These are phyloP conservation scores for Emydoidea blandingii DNA, from an alignment of 2,797 vertebrate genomes.

Conservation along the genomic window DNA sequence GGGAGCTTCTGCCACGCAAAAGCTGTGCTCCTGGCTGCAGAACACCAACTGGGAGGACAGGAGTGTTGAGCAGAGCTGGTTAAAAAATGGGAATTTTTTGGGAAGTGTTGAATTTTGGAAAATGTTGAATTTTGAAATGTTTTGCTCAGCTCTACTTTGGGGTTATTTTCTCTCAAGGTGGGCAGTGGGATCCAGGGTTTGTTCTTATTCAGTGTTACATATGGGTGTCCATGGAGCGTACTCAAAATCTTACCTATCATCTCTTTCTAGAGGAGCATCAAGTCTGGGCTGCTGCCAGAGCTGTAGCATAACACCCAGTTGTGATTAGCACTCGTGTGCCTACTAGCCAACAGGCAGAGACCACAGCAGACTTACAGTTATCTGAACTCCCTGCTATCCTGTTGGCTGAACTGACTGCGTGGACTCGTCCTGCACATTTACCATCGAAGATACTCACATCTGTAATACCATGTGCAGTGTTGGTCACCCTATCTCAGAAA, in stretches of 20 bases:
- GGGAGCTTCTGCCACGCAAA: neutral
- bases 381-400: neutral
- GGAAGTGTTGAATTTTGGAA: neutral
- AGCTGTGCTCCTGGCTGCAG: neutral
- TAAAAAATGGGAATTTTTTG: too few relatives aligned
- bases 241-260: neutral
- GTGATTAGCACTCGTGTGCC: neutral
- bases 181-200: neutral
- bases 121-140: neutral
- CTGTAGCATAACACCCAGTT: neutral
- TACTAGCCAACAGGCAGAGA: neutral
- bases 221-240: neutral
- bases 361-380: neutral
- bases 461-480: neutral
- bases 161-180: neutral
- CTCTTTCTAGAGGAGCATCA: neutral
- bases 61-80: neutral
- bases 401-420: neutral
- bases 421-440: neutral
- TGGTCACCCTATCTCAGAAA: neutral
- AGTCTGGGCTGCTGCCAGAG: neutral
- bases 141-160: neutral
- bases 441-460: neutral
- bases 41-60: neutral
- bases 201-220: neutral